These are phyloP conservation scores for Drosophila pseudoobscura DNA, from an alignment of 1,140 invertebrate genomes.

Conservation along the genomic window DNA sequence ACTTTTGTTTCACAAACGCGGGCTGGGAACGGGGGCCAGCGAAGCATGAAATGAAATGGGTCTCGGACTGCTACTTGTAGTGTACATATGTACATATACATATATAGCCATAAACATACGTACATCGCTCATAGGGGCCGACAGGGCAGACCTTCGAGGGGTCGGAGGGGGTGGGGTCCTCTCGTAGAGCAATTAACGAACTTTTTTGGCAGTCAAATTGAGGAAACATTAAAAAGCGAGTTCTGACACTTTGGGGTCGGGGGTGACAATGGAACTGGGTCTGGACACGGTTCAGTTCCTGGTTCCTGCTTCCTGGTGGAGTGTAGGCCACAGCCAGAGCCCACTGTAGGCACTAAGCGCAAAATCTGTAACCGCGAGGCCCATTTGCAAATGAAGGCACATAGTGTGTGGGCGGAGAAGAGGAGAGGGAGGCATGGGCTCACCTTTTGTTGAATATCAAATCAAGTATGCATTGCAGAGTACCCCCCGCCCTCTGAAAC, in stretches of 20 bases:
- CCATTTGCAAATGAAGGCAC: slow-evolving; percentile 67
- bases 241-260: slow-evolving; percentile 29
- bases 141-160: slow-evolving; percentile 19
- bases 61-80: slow-evolving; percentile 31
- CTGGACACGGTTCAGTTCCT: too few species aligned
- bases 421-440: slow-evolving; percentile 6
- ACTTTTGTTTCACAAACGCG: slow-evolving; percentile 34
- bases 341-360: not conserved
- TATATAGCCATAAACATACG: slow-evolving; percentile 25
- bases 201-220: slow-evolving; percentile 53
- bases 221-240: slow-evolving; percentile 59
- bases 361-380: slow-evolving; percentile 37
- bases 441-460: slow-evolving; percentile 61
- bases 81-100: not conserved
- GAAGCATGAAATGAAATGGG: slow-evolving; percentile 58
- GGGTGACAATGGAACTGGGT: not conserved
- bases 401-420: slow-evolving; percentile 46
- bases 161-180: not conserved
- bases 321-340: too few species aligned
- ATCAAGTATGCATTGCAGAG: slow-evolving; percentile 57
- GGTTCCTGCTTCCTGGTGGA: too few species aligned
- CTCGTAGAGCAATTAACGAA: slow-evolving; percentile 36
- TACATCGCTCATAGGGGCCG: slow-evolving; percentile 16
- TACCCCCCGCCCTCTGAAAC: slow-evolving; percentile 23
- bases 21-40: slow-evolving; percentile 29